Conservation (phyloP, 1,140 invertebrate genomes). For the Ditylenchus dipsaci region DNA sequence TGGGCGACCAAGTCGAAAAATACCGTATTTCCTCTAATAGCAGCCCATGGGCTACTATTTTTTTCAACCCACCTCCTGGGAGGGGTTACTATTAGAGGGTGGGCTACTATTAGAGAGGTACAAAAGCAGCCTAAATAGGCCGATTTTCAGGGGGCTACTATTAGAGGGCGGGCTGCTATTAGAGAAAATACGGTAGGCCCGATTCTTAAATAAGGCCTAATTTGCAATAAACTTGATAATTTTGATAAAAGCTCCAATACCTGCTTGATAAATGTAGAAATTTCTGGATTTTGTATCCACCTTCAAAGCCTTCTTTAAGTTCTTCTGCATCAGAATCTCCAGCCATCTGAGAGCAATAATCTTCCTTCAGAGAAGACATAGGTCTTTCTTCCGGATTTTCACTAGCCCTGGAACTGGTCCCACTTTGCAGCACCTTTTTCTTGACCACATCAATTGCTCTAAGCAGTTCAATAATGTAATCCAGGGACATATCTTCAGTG, state of each 20-base stretch:
- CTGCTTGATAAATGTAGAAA: neutral
- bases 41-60: too few species aligned
- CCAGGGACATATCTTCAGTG: neutral
- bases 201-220: too few species aligned
- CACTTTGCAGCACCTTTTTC: slow-evolving; percentile 9
- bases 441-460: slow-evolving; percentile 12
- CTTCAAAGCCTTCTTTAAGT: neutral
- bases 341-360: neutral
- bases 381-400: slow-evolving; percentile 8
- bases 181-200: too few species aligned
- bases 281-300: neutral
- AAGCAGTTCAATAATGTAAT: slow-evolving; percentile 8
- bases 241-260: neutral
- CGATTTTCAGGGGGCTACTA: too few species aligned
- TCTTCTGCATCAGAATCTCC: neutral
- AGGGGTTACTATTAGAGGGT: too few species aligned
- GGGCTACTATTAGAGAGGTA: too few species aligned
- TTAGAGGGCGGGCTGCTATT: too few species aligned
- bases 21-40: too few species aligned
- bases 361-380: neutral
- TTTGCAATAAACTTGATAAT: slow-evolving; percentile 2
- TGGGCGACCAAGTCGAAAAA: too few species aligned
- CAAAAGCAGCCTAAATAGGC: too few species aligned
- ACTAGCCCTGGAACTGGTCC: slow-evolving; percentile 4
- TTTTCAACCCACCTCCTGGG: too few species aligned